Percentiles rank a stretch among this genome's conserved stretches.
Evolutionary conservation across 2,888 invertebrate genomes (phyloP).

Genomic region (Habroteleia sp.): DNA sequence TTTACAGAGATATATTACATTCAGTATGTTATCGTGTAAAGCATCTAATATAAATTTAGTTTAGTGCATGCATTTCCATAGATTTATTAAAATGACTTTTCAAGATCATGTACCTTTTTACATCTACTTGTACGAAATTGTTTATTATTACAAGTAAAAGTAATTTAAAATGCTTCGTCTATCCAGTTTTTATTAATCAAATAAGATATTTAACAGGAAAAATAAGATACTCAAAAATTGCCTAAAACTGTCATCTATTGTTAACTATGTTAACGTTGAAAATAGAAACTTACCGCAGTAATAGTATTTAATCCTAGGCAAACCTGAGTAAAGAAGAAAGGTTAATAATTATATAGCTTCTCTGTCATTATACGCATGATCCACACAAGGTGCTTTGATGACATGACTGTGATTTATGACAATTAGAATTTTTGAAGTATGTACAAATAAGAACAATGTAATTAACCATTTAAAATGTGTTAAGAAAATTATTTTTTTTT

Average conservation of each 20-base stretch:
- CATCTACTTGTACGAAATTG: no score
- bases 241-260: neutral
- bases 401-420: conserved; percentile 44
- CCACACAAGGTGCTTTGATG: conserved; percentile 50
- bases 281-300: conserved; percentile 84
- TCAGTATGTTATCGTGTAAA: no score
- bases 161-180: no score
- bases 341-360: conserved; percentile 55
- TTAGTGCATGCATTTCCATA: no score
- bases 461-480: neutral
- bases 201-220: neutral
- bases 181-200: neutral
- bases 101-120: no score
- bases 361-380: conserved; percentile 22
- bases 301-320: conserved; percentile 86
- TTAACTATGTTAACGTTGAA: conserved; percentile 16
- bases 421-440: conserved; percentile 15
- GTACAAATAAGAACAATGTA: neutral
- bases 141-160: no score
- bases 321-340: conserved; percentile 81
- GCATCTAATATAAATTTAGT: no score
- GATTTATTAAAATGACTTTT: no score
- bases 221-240: neutral
- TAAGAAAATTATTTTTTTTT: no score
- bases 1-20: no score